Evolutionary conservation across 2,797 vertebrate genomes (phyloP), one percentile per base, ranked within the genome.

Genomic region (Fundulus diaphanus): DNA sequence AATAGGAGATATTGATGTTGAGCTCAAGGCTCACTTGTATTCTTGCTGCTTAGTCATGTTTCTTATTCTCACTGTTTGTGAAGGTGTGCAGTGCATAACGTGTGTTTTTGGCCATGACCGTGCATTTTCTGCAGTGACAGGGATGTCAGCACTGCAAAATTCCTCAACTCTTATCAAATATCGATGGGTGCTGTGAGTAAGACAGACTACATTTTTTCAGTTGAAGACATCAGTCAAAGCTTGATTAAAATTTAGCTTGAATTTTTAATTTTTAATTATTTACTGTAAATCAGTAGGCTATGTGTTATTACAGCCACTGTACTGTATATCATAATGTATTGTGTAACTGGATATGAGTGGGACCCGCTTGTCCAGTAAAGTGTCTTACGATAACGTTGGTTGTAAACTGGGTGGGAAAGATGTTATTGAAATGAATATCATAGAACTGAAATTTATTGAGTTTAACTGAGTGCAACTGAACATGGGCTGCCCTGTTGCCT

Each of bases 1-100:
- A 77, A 92, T 89, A 35, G 67, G 15, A 86, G 78, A 85, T 92
- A 92, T 91, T 87, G 90, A 93, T 85, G 88, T 79, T 72, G 76
- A 83, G 85, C 84, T 89, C 72, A 15, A 42, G 77, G 73, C 86
- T 87, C 87, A 81, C 82, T 87, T 87, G 81, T 85, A 79, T 87
- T 74, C 1, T 77, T 78, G 76, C 73, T 72, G 63, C 87, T 81
- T 84, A 82, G 76, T 90, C 82, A 87, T 86, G 74, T 57, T 57
- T 82, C 70, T 81, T 69, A 52, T 33, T 68, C 27, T 76, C 27
- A 75, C 48, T 81, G 51, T 72, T 63, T 79, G 61, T 66, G 67
- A 72, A 85, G 31, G 57, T 54, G 81, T 76, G 73, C 22, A 15
- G 37, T 66, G 37, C 16, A 40, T 22, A 66, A 33, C 51, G 15